phyloP scores from a whole-genome alignment of 2,888 invertebrate genomes.

The Biston betularia region DNA sequence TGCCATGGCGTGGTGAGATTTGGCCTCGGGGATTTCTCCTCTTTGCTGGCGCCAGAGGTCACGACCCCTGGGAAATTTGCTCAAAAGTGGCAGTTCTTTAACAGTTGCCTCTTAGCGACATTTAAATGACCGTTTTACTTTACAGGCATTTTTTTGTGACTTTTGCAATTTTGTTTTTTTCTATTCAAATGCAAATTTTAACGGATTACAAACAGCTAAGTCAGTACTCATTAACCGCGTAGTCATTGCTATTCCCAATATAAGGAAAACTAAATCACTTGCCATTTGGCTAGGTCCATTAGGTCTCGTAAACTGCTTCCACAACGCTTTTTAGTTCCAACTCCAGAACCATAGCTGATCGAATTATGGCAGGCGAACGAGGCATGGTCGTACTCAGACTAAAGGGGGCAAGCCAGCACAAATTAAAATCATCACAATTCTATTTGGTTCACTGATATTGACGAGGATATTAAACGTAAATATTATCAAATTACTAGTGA shows the following conservation, averaged over 20 bases:
- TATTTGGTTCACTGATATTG: too few relatives aligned
- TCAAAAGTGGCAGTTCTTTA: too few relatives aligned
- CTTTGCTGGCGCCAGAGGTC: too few relatives aligned
- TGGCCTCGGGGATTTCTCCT: too few relatives aligned
- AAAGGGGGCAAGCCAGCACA: not conserved
- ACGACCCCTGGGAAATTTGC: too few relatives aligned
- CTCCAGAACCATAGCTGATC: conserved; percentile 52
- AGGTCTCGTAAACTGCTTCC: conserved; percentile 31
- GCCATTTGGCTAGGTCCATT: conserved; percentile 16
- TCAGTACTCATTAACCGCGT: conserved; percentile 1
- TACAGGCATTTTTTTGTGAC: not conserved
- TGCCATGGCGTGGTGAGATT: too few relatives aligned
- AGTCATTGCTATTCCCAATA: conserved; percentile 13
- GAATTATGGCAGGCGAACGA: conserved; percentile 52
- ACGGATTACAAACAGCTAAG: not conserved
- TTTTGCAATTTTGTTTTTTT: not conserved
- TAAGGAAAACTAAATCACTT: conserved; percentile 7
- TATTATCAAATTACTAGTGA: too few relatives aligned
- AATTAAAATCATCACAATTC: too few relatives aligned
- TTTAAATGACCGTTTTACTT: too few relatives aligned
- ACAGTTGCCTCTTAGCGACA: too few relatives aligned
- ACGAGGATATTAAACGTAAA: too few relatives aligned
- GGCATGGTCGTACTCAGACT: conserved; percentile 23
- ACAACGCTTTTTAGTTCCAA: conserved; percentile 41
- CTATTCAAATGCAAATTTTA: not conserved